phyloP scores from a whole-genome alignment of 2,113 vertebrate genomes.

The Speoplatyrhinus poulsoni region DNA sequence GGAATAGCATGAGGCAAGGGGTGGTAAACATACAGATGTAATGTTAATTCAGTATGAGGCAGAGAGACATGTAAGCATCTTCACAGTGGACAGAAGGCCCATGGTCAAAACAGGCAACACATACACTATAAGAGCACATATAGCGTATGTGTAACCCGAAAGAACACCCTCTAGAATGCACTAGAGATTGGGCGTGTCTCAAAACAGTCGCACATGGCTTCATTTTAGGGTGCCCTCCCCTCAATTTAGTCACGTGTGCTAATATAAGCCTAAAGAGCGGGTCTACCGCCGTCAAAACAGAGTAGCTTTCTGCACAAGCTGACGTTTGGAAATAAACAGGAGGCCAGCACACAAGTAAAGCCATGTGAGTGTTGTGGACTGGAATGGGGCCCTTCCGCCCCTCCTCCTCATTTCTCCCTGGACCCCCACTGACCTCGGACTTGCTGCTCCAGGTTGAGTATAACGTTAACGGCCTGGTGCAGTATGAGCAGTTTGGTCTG shows the following conservation, averaged over 20 bases:
- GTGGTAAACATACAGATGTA: conserved; percentile 28
- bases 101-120: conserved; percentile 40
- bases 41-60: conserved; percentile 42
- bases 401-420: conserved; percentile 62
- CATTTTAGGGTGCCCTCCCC: conserved; percentile 27
- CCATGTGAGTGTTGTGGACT: conserved; percentile 48
- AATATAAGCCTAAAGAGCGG: background rate
- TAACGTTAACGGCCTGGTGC: conserved; percentile 98
- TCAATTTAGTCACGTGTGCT: background rate
- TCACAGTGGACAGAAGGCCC: conserved; percentile 37
- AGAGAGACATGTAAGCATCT: conserved; percentile 40
- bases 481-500: conserved; percentile 99
- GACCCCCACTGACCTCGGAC: conserved; percentile 98
- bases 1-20: conserved; percentile 20
- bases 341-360: conserved; percentile 44
- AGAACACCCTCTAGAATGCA: conserved; percentile 38
- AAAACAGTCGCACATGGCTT: conserved; percentile 62
- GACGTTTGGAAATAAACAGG: background rate
- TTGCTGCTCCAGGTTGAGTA: conserved; percentile 99
- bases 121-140: conserved; percentile 38
- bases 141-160: conserved; percentile 45
- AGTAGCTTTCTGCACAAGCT: background rate
- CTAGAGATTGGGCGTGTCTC: conserved; percentile 43
- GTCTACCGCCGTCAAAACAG: background rate
- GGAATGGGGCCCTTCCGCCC: conserved; percentile 46